Percentiles rank a stretch among this genome's conserved stretches.
Evolutionary conservation across 2,797 vertebrate species (phyloP).

Genomic region (Aphelocoma californica): DNA sequence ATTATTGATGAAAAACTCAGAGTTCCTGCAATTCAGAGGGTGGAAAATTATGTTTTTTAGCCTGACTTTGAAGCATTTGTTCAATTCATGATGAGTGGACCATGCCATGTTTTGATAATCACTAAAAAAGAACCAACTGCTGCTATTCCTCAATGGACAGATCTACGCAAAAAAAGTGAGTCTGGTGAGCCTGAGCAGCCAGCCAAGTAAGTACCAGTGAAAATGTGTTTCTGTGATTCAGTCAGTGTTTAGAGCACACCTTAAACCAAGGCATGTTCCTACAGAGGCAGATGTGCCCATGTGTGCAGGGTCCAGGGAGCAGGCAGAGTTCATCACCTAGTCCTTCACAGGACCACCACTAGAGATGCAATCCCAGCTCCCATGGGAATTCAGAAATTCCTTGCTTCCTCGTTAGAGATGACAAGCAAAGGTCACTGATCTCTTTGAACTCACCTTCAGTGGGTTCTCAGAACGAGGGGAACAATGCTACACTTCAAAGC

Average conservation of each 20-base stretch:
- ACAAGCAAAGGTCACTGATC: not conserved
- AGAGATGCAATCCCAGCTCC: not conserved
- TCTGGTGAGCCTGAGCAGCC: not conserved
- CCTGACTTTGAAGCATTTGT: constrained; percentile 75
- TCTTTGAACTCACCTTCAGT: not conserved
- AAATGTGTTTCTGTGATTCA: not conserved
- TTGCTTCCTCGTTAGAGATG: not conserved
- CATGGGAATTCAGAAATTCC: not conserved
- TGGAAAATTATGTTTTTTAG: constrained; percentile 48
- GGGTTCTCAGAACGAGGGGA: not conserved
- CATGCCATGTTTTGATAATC: constrained; percentile 67
- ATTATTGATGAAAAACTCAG: not conserved
- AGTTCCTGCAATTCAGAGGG: not conserved
- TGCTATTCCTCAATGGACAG: constrained; percentile 15
- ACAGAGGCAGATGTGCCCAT: rapidly evolving
- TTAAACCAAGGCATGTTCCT: not conserved
- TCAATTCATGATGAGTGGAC: constrained; percentile 62
- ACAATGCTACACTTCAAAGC: not conserved
- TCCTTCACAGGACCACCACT: not conserved
- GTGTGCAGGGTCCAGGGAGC: not conserved
- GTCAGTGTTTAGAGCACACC: not conserved
- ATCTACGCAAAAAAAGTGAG: not conserved
- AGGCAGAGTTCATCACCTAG: not conserved
- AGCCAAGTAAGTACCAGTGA: not conserved
- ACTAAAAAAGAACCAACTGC: not conserved